A percentile compares a stretch with the other conserved stretches of the same genome.
Conservation (phyloP, 2,113 vertebrate genomes). For the Hemichromis elongatus region DNA sequence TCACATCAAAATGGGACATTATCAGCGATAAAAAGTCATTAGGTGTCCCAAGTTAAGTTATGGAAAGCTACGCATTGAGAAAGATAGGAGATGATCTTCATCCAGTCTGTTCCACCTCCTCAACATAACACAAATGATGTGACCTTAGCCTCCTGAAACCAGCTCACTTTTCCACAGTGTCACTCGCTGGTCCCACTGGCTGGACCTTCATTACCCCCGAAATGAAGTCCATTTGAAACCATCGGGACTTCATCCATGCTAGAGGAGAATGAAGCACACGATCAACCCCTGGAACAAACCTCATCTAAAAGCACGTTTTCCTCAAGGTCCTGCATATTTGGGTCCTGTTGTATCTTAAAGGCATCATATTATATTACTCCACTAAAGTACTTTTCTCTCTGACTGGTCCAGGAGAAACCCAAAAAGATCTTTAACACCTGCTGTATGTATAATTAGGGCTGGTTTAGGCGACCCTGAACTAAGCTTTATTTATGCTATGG, state of each 20-base stretch:
- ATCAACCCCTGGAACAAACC: background rate
- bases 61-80: background rate
- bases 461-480: background rate
- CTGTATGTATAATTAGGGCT: background rate
- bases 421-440: background rate
- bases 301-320: background rate
- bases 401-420: background rate
- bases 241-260: background rate
- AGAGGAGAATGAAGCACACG: background rate
- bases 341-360: background rate
- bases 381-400: background rate
- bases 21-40: fast-evolving
- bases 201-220: background rate
- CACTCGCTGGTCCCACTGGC: background rate
- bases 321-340: background rate
- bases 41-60: background rate
- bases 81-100: background rate
- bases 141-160: background rate
- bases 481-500: background rate
- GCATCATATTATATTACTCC: background rate
- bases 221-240: background rate
- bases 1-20: background rate
- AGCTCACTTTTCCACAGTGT: background rate
- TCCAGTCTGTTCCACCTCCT: background rate
- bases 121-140: fast-evolving